Evolutionary conservation across 2,888 invertebrate genomes (phyloP), one percentile per base, ranked within the genome.

Genomic region (Pristionchus exspectatus): DNA sequence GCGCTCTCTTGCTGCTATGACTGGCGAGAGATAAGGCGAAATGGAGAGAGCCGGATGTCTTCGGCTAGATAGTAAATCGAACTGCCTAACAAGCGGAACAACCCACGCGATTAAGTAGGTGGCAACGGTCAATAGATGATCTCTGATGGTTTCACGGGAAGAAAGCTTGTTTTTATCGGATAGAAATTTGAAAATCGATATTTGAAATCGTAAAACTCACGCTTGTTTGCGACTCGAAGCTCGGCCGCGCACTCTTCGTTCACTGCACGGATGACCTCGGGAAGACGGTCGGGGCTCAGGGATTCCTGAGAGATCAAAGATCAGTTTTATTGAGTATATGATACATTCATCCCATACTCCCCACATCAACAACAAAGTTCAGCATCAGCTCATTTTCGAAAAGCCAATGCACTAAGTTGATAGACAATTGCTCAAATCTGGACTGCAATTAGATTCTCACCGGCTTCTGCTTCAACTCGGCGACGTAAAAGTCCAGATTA

Each of bases 161-260:
- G 38, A 38, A 38, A 38, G 38, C 24, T 77, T 38, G 74, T 44
- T 77, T 14, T 77, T 30, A 77, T 21, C 44, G 7, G 12, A 24
- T 18, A 7, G 21, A 44, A 44, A 24, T 27, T 81, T 27, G 81
- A 81, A 54, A 44, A 77, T n/a, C 44, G 44, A 24, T 21, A 83
- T 30, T 81, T 2, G 83, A 83, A 56, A 59, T 12, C 16, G n/a
- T 33, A 85, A 24, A 69, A 63, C 89, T 50, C 21, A 85, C 89
- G 38, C 9, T 33, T 38, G 59, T 89, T 89, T 12, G 89, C 89
- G 9, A 69, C 63, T 44, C 27, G 18, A 27, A 81, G 56, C 38
- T 83, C 84, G 72, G 30, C 44, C 24, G 33, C 85, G 69, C 54
- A 54, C 38, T 89, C 89, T n/a, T 63, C 85, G 30, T 89, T 89